Conservation (phyloP, 2,888 invertebrate species). For the Lingula anatina region DNA sequence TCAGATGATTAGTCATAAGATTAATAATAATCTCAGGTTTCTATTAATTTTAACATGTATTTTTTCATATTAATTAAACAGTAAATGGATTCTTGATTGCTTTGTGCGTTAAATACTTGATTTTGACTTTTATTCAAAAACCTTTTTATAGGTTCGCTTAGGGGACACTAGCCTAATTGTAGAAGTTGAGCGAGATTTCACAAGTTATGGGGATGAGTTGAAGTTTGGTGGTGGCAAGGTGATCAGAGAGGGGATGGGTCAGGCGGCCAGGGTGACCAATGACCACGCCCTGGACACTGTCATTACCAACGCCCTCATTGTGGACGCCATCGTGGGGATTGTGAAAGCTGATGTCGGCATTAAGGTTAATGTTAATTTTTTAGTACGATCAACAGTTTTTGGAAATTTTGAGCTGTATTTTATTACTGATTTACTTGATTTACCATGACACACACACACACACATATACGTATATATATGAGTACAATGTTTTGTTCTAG, state of each 20-base stretch:
- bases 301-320: conserved; percentile 44
- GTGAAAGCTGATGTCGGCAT: conserved; percentile 49
- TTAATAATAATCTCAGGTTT: too few relatives aligned
- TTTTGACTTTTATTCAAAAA: too few relatives aligned
- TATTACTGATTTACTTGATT: too few relatives aligned
- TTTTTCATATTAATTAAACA: too few relatives aligned
- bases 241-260: conserved; percentile 48
- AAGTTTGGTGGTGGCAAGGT: conserved; percentile 51
- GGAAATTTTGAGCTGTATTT: too few relatives aligned
- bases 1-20: too few relatives aligned
- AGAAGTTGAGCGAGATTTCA: conserved; percentile 43
- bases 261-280: conserved; percentile 32
- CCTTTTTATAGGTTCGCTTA: conserved; percentile 26
- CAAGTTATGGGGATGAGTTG: conserved; percentile 45
- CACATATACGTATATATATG: not conserved
- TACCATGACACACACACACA: too few relatives aligned
- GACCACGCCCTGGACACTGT: conserved; percentile 38
- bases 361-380: conserved; percentile 23
- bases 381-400: not conserved
- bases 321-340: conserved; percentile 44
- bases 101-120: too few relatives aligned
- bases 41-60: too few relatives aligned
- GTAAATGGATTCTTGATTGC: too few relatives aligned
- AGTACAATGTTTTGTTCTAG: conserved; percentile 15
- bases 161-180: conserved; percentile 42